Evolutionary conservation across 1,140 invertebrate species (phyloP).

Genomic region (Euborellia annulipes): DNA sequence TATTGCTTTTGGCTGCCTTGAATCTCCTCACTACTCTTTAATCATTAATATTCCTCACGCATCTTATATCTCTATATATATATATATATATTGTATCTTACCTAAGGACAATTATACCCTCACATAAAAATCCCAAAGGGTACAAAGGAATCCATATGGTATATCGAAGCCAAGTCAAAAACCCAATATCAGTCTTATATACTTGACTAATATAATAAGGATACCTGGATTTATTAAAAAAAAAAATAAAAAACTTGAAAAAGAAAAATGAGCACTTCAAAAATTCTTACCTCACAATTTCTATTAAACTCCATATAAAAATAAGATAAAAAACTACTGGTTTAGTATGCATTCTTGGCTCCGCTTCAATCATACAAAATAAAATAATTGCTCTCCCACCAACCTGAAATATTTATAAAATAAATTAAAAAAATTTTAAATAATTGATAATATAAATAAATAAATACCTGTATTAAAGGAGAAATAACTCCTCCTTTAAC

Average conservation of each 20-base stretch:
- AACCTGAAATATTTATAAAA: conserved; percentile 49
- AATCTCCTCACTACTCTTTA: no score
- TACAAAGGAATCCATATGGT: conserved; percentile 86
- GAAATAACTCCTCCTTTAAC: conserved; percentile 51
- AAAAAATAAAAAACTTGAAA: conserved; percentile 8
- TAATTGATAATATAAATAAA: background rate
- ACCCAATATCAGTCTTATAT: conserved; percentile 50
- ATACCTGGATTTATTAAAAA: conserved; percentile 43
- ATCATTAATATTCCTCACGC: no score
- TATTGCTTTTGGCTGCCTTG: no score
- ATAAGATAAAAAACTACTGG: conserved; percentile 79
- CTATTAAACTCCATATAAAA: conserved; percentile 60
- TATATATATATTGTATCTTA: no score
- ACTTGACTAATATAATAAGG: conserved; percentile 78
- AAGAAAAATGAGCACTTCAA: no score
- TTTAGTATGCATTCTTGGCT: conserved; percentile 71
- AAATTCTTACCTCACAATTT: conserved; percentile 52
- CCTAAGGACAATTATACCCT: conserved; percentile 62
- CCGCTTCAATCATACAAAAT: conserved; percentile 67
- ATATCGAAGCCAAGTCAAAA: conserved; percentile 85
- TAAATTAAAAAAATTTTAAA: conserved; percentile 6
- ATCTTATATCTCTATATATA: no score
- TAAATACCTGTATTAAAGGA: conserved; percentile 33
- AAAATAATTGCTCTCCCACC: conserved; percentile 61
- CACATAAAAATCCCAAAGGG: conserved; percentile 73